phyloP scores from a whole-genome alignment of 2,113 vertebrate species.

The Lichenostomus cassidix region DNA sequence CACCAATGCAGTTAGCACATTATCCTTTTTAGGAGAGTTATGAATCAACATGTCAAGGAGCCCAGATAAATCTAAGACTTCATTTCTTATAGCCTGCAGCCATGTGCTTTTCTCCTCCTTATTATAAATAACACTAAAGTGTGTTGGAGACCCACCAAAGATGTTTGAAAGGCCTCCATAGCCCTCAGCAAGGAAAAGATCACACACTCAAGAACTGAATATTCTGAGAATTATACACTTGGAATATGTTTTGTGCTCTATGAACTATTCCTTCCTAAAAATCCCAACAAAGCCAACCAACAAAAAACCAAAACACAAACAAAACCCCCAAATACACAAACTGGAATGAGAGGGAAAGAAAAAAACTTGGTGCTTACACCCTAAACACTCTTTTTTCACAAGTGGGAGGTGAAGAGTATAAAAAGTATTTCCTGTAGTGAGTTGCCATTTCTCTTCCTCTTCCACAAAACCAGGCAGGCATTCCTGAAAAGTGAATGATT shows the following conservation, averaged over 20 bases:
- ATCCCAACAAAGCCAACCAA: not conserved
- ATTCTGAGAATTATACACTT: not conserved
- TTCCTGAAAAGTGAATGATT: not conserved
- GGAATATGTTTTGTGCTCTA: not conserved
- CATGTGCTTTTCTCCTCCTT: not conserved
- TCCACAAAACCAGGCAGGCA: not conserved
- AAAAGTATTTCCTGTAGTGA: not conserved
- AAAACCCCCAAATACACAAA: not conserved
- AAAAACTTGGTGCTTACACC: not conserved
- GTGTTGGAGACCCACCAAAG: not conserved
- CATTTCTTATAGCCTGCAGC: not conserved
- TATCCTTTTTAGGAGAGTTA: not conserved
- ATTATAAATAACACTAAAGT: not conserved
- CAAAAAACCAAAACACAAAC: no score
- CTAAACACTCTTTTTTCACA: accelerated
- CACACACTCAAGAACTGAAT: not conserved
- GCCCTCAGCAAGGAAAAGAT: conserved; percentile 5
- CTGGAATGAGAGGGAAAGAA: not conserved
- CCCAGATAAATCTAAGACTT: not conserved
- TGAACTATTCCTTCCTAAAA: not conserved
- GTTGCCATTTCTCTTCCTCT: not conserved
- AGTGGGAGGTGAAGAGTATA: not conserved
- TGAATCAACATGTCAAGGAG: not conserved
- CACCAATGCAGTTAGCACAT: not conserved
- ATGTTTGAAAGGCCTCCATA: not conserved